Conservation (phyloP, 2,888 invertebrate species). For the Chaetogeoica ovagalla region DNA sequence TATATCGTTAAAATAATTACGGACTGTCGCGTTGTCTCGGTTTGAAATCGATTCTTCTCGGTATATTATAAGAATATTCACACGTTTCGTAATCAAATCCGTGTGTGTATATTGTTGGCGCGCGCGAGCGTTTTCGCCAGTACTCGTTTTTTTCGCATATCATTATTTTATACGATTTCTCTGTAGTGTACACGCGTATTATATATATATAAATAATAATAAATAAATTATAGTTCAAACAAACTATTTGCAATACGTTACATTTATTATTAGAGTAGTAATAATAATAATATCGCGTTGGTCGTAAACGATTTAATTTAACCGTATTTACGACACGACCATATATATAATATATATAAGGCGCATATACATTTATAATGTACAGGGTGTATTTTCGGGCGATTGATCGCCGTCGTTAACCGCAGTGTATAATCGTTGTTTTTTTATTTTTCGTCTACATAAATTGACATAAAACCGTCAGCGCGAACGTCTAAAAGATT, state of each 20-base stretch:
- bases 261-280: conserved; percentile 3
- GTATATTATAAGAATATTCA: conserved; percentile 7
- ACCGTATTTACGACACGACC: conserved; percentile 2
- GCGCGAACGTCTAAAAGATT: background rate
- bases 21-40: conserved; percentile 16
- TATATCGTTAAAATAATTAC: too few species aligned
- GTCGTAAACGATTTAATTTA: conserved; percentile 23
- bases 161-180: background rate
- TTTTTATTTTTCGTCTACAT: too few species aligned
- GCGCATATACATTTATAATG: background rate
- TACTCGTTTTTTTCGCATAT: conserved; percentile 3
- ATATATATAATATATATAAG: background rate
- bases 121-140: conserved; percentile 17
- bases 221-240: background rate
- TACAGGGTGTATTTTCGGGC: background rate
- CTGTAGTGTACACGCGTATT: background rate
- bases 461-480: conserved; percentile 23
- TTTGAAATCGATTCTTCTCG: conserved; percentile 2
- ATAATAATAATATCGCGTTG: conserved; percentile 13
- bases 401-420: background rate
- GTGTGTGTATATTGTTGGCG: background rate
- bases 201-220: background rate
- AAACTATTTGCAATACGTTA: background rate
- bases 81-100: conserved; percentile 35
- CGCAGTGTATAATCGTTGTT: background rate